Evolutionary conservation across 1,140 invertebrate species (phyloP).

Genomic region (Ridgeia piscesae): DNA sequence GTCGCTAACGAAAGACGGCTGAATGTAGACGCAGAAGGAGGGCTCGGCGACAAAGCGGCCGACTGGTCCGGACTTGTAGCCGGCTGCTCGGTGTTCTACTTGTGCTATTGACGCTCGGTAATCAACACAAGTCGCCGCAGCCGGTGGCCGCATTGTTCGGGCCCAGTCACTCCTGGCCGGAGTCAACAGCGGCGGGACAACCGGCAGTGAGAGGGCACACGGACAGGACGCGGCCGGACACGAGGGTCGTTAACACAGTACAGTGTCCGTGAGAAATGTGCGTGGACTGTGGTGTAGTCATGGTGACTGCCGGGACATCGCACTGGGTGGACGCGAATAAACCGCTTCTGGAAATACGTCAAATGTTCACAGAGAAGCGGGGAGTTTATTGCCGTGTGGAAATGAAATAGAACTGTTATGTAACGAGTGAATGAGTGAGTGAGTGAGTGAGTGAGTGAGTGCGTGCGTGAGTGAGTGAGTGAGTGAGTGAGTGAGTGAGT

Average conservation of each 20-base stretch:
- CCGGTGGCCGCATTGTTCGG: not conserved
- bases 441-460: conserved; percentile 10
- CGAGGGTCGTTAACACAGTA: not conserved
- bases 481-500: conserved; percentile 11
- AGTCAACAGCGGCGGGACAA: not conserved
- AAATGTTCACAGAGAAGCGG: not conserved
- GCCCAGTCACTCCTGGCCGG: not conserved
- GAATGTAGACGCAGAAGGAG: not conserved
- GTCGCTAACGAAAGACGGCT: conserved; percentile 3
- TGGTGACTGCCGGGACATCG: not conserved
- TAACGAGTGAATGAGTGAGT: not conserved
- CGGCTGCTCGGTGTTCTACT: not conserved
- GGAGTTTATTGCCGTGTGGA: too few relatives aligned
- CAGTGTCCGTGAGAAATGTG: not conserved
- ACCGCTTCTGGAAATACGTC: not conserved
- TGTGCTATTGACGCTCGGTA: not conserved
- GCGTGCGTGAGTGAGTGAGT: conserved; percentile 3
- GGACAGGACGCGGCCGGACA: not conserved
- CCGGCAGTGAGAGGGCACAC: not conserved
- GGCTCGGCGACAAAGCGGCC: not conserved
- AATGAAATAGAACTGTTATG: too few relatives aligned
- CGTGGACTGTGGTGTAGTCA: not conserved
- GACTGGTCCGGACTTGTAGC: not conserved
- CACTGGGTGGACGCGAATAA: not conserved
- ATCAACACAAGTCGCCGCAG: not conserved